Conservation (phyloP, 1,140 invertebrate species). For the Drosophila auraria region DNA sequence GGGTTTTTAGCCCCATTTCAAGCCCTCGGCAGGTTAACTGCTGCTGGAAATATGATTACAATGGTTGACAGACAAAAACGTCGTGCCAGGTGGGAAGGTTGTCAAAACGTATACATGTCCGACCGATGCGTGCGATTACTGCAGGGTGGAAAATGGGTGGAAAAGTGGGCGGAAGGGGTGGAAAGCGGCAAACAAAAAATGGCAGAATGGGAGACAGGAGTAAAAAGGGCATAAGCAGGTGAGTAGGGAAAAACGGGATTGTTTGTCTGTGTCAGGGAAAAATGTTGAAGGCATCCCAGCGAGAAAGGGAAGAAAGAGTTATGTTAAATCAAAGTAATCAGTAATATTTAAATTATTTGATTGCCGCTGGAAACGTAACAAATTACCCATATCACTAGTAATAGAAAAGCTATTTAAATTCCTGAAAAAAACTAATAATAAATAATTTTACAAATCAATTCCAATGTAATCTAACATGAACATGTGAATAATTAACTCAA, state of each 20-base stretch:
- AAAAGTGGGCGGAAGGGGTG: not conserved
- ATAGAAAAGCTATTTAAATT: too few relatives aligned
- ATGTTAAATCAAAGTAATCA: slow-evolving; percentile 6
- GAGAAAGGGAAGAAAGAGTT: not conserved
- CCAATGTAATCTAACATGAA: not conserved
- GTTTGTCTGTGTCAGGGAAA: slow-evolving; percentile 33
- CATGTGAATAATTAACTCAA: not conserved
- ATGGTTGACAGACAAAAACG: slow-evolving; percentile 62
- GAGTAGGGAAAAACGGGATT: slow-evolving; percentile 2
- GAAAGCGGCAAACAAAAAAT: not conserved
- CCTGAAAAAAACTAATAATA: not conserved
- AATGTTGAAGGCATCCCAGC: slow-evolving; percentile 21
- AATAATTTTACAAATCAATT: not conserved
- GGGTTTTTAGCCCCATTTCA: slow-evolving; percentile 16
- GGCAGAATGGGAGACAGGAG: not conserved
- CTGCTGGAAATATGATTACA: slow-evolving; percentile 71
- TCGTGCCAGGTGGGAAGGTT: slow-evolving; percentile 65
- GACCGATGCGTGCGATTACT: slow-evolving; percentile 42
- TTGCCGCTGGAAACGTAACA: too few relatives aligned
- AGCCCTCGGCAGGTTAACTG: slow-evolving; percentile 25
- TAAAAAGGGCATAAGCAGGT: slow-evolving; percentile 3
- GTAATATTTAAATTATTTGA: not conserved
- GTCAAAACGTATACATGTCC: slow-evolving; percentile 52
- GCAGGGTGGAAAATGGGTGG: not conserved
- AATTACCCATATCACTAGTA: too few relatives aligned